Evolutionary conservation across 2,888 invertebrate species (phyloP), one percentile per base, ranked within the genome.

Genomic region (Autographa gamma): DNA sequence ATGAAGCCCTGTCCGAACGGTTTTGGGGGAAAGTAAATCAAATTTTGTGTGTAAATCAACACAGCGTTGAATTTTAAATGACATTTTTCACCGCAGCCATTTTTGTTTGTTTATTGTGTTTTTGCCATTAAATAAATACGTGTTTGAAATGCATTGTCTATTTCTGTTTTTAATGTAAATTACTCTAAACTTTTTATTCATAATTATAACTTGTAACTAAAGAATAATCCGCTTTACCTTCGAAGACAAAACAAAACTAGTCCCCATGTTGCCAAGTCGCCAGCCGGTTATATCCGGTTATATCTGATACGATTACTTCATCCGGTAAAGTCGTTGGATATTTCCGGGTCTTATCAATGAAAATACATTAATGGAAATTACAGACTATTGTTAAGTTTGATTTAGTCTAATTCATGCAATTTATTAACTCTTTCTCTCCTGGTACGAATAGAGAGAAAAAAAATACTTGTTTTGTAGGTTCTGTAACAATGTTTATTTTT

Each of bases 1-100:
- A 79, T 71, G 64, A 76, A 69, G 73, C 63, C 58, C 73, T 66
- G 56, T 68, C 25, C 69, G 34, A 80, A 66, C 56, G 68, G 41
- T 66, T 76, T 71, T 67, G 41, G 18, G 38, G 58, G 25, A 19
- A 52, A 43, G 63, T 69, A 71, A 78, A 75, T 77, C 34, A 73
- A 63, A 63, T 71, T 73, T 56, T 41, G 34, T 9, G n/a, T 31
- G 41, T 69, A 61, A 69, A 73, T 76, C 56, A 66, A 61, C 61
- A 32, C 4, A 58, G 54, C 52, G 41, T 65, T 73, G 77, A 76
- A 76, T 73, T 79, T 73, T 66, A 25, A 43, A 16, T 41, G 16
- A 13, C 32, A 63, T 25, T 62, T 65, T 72, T 63, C 19, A 18
- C 9, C 52, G 32, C 14, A 6, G 56, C 31, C 61, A 60, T 60